These are phyloP conservation scores for Tylochromis polylepis DNA, from an alignment of 2,113 vertebrate species.

Conservation along the genomic window DNA sequence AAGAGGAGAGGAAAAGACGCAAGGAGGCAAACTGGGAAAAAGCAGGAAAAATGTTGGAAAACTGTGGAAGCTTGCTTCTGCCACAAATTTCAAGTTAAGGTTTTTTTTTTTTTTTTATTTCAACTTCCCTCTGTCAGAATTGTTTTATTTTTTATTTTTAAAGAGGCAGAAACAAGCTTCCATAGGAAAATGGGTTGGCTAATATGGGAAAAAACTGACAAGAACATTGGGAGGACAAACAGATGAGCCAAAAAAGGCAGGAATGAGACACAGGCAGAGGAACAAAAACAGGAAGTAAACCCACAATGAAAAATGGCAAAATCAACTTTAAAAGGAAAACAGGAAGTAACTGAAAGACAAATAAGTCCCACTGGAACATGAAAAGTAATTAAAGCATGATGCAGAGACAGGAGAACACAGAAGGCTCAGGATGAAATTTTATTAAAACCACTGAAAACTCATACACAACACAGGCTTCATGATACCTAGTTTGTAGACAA, in stretches of 20 bases:
- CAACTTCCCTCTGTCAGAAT: not conserved
- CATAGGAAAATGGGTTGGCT: not conserved
- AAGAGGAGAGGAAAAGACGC: not conserved
- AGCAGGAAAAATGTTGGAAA: not conserved
- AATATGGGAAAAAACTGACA: not conserved
- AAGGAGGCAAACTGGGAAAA: rapidly evolving
- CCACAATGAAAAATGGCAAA: not conserved
- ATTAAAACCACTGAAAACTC: not conserved
- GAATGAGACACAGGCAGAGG: not conserved
- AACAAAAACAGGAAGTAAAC: not conserved
- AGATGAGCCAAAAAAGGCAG: not conserved
- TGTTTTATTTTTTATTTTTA: not conserved
- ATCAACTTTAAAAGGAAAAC: not conserved
- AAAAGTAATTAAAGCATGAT: not conserved
- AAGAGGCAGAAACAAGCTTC: not conserved
- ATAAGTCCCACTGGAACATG: not conserved
- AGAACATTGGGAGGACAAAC: not conserved
- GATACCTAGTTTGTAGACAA: not conserved
- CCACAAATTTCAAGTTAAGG: rapidly evolving
- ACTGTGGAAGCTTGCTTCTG: not conserved
- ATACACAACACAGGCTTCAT: not conserved
- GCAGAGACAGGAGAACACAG: not conserved
- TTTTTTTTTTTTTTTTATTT: not conserved
- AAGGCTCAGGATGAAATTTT: not conserved
- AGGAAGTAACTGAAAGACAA: not conserved